phyloP scores from a whole-genome alignment of 2,888 invertebrate genomes.

The Acleris holmiana region DNA sequence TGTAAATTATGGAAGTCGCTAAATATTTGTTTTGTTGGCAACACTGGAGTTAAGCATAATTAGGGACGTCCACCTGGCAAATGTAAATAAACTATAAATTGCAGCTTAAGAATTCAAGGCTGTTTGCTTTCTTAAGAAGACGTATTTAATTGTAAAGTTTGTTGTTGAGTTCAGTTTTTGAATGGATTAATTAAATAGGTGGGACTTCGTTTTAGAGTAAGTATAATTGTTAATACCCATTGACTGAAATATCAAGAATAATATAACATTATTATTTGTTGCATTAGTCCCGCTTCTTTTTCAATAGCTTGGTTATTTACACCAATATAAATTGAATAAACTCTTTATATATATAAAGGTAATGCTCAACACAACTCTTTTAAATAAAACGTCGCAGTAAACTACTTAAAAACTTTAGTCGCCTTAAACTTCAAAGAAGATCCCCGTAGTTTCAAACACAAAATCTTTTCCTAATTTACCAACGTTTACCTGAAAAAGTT shows the following conservation, averaged over 20 bases:
- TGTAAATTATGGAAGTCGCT: constrained; percentile 15
- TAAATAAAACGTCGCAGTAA: constrained; percentile 4
- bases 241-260: too few relatives aligned
- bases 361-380: neutral
- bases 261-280: too few relatives aligned
- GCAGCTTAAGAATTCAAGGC: neutral
- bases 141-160: too few relatives aligned
- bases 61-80: constrained; percentile 10
- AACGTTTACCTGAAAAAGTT: constrained; percentile 14
- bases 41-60: constrained; percentile 18
- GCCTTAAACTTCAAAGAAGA: neutral
- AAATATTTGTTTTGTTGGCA: constrained; percentile 21
- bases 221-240: too few relatives aligned
- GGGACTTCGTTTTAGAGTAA: too few relatives aligned
- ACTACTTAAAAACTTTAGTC: constrained; percentile 7
- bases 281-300: too few relatives aligned
- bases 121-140: too few relatives aligned
- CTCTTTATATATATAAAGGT: neutral
- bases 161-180: neutral
- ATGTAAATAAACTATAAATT: constrained; percentile 16
- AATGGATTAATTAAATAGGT: constrained; percentile 1
- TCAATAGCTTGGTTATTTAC: too few relatives aligned
- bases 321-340: neutral
- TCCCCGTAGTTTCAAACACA: constrained; percentile 4
- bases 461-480: constrained; percentile 10